Conservation (phyloP, 2,113 vertebrate species). For the Myotis davidii region DNA sequence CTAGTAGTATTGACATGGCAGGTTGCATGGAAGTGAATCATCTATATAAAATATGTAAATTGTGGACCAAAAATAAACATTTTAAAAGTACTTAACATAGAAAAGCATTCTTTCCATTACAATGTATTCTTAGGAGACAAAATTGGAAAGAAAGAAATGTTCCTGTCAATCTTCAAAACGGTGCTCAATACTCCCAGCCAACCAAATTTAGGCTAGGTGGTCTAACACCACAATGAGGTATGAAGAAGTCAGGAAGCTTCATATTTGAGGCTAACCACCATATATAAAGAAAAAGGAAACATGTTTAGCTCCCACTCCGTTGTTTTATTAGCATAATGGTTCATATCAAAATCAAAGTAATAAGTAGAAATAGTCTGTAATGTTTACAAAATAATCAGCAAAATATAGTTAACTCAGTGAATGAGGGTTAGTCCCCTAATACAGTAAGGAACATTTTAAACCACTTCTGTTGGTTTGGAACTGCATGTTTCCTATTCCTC, state of each 20-base stretch:
- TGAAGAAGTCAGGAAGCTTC: conserved; percentile 19
- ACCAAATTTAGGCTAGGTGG: not conserved
- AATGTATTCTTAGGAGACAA: not conserved
- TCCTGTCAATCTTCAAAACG: not conserved
- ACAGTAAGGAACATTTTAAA: not conserved
- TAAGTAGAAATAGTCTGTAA: not conserved
- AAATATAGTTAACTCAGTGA: not conserved
- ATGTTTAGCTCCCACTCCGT: not conserved
- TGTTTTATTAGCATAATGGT: not conserved
- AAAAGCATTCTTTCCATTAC: conserved; percentile 11
- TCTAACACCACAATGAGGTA: not conserved
- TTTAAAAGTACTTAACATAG: not conserved
- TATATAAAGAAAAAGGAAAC: not conserved
- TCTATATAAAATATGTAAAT: not conserved
- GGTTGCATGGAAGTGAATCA: not conserved
- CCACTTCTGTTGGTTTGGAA: not conserved
- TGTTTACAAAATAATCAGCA: not conserved
- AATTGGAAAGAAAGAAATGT: not conserved
- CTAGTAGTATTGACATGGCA: not conserved
- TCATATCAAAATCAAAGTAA: not conserved
- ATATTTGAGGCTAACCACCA: not conserved
- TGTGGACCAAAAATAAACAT: not conserved
- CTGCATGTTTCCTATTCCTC: not conserved
- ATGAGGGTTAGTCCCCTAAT: not conserved
- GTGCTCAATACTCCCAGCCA: not conserved